Percentiles rank a stretch among this genome's conserved stretches.
Conservation (phyloP, 2,113 vertebrate species). For the Mobula birostris region DNA sequence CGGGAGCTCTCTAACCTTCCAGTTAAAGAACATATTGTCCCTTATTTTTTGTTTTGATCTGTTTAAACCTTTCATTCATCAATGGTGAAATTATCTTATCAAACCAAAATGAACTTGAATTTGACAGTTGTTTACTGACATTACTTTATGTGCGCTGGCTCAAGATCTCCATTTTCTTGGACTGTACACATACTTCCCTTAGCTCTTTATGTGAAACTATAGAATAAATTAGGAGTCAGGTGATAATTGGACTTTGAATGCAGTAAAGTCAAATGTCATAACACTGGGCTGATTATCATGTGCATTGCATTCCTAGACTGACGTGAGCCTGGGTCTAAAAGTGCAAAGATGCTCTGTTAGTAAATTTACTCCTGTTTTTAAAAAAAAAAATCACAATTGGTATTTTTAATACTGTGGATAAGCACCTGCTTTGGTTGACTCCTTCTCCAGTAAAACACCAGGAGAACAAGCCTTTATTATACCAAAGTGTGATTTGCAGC, state of each 20-base stretch:
- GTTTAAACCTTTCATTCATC: background rate
- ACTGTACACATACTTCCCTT: background rate
- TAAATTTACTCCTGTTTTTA: background rate
- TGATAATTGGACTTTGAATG: background rate
- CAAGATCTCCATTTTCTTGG: background rate
- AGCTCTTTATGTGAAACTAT: background rate
- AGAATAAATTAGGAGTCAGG: background rate
- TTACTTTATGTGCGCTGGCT: background rate
- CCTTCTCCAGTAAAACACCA: background rate
- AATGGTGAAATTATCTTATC: background rate
- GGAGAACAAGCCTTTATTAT: background rate
- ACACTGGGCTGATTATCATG: background rate
- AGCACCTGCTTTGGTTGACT: background rate
- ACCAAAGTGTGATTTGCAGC: background rate
- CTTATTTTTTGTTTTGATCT: background rate
- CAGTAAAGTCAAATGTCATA: background rate
- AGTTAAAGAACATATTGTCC: background rate
- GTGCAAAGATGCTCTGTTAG: background rate
- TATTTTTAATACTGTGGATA: background rate
- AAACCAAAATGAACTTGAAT: background rate
- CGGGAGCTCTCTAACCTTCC: conserved; percentile 48
- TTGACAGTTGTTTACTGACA: background rate
- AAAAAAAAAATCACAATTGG: background rate
- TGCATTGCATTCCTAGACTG: background rate
- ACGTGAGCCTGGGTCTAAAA: background rate